Percentiles rank a stretch among this genome's conserved stretches.
Evolutionary conservation across 2,888 invertebrate species (phyloP).

Genomic region (Esperia sulphurella): DNA sequence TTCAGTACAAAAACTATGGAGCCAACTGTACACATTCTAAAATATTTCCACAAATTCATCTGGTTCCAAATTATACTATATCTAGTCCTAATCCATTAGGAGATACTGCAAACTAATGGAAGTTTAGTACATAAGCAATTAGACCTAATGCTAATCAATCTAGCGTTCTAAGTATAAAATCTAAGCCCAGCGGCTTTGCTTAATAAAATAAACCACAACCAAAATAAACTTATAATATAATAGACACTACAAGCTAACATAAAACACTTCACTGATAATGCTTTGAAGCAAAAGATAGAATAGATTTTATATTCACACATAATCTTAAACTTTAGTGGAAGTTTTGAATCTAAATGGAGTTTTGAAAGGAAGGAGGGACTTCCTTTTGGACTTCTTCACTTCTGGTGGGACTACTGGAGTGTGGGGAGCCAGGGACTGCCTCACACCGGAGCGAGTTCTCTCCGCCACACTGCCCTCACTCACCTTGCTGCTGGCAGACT

Average conservation of each 20-base stretch:
- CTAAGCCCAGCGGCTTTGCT: not conserved
- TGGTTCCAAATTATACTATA: too few species aligned
- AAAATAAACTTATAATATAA: not conserved
- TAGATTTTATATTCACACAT: constrained; percentile 16
- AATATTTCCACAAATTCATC: too few species aligned
- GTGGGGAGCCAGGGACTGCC: constrained; percentile 38
- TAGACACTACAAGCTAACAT: not conserved
- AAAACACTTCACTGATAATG: too few species aligned
- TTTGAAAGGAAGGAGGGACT: constrained; percentile 67
- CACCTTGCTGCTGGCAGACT: constrained; percentile 37
- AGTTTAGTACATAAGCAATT: too few species aligned
- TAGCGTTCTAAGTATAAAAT: not conserved
- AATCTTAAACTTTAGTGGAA: constrained; percentile 49
- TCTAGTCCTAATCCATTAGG: too few species aligned
- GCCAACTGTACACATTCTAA: too few species aligned
- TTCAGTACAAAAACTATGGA: too few species aligned
- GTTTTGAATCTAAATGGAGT: constrained; percentile 72
- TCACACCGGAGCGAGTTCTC: constrained; percentile 38
- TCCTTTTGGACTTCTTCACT: constrained; percentile 58
- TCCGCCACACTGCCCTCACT: constrained; percentile 43
- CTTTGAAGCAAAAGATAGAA: not conserved
- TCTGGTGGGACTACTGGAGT: constrained; percentile 50
- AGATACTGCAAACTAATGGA: too few species aligned
- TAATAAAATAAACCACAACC: not conserved
- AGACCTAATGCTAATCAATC: not conserved